Evolutionary conservation across 35 echinoderm and acorn worm species (phyloP).

Genomic region (Ophiothrix spiculata): DNA sequence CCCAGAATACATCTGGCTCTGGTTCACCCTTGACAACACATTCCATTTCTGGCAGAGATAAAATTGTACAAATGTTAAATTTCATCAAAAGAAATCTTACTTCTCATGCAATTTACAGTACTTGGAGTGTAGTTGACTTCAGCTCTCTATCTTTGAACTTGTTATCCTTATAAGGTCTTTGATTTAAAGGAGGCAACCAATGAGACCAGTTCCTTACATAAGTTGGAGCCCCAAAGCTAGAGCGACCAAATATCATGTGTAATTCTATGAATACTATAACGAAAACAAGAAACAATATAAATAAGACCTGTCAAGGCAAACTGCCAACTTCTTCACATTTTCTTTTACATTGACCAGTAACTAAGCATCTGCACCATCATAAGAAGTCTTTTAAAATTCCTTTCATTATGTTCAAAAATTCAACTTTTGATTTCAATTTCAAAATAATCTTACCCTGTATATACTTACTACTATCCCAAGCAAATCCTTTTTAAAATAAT

Average conservation of each 20-base stretch:
- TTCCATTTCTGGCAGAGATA: conserved; percentile 90
- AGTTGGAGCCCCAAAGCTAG: background rate
- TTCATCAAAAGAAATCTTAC: background rate
- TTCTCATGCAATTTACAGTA: background rate
- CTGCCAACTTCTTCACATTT: no score
- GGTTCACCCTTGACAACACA: conserved; percentile 97
- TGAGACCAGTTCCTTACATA: background rate
- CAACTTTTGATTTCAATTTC: background rate
- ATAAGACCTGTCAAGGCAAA: no score
- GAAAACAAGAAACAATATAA: no score
- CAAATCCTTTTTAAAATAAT: background rate
- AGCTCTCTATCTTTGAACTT: background rate
- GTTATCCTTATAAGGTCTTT: background rate
- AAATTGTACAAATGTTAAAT: background rate
- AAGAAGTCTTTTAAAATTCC: background rate
- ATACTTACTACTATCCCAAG: background rate
- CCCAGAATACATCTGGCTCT: conserved; percentile 88
- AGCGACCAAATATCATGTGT: no score
- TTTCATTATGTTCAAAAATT: background rate
- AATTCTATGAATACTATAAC: no score
- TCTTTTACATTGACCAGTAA: no score
- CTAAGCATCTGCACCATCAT: background rate
- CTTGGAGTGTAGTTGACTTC: background rate
- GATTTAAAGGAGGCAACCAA: background rate
- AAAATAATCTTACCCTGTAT: background rate